Base-by-base conservation (phyloP, 2,888 invertebrate species). In the Artemia sinica region DNA sequence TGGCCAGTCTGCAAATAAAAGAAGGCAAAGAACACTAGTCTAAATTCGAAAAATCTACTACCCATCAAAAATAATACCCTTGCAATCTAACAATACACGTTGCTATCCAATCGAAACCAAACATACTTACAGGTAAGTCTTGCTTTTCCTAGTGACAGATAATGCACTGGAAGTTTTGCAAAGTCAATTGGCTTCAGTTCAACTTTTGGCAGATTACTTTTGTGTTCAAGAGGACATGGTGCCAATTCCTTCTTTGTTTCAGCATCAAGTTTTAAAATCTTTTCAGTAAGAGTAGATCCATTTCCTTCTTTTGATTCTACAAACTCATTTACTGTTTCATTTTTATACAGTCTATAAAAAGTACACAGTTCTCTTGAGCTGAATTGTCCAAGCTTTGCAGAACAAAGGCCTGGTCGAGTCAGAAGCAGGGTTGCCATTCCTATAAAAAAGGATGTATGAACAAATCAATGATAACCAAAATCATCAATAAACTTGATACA, bases 181-280 rank as follows among this genome's bases (percentile, higher is more conserved):
- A 58, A 58, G 14, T 58, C 63, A 58, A 10, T 28, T 18, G 63
- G 14, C 28, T n/a, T 58, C 63, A 58, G n/a, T 28, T 58, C 28
- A 8, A 28, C 63, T 58, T 58, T 58, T 58, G 63, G 63, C n/a
- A 58, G n/a, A 28, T 58, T 28, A 18, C 14, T 28, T 28, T 58
- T 58, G 28, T 58, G 28, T 58, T 58, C 63, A n/a, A 58, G 28
- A 18, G 63, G 63, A 28, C 63, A 58, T 11, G 63, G 63, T 18
- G 63, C n/a, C 63, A 58, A 28, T 28, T 58, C 63, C 28, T 58
- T 58, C 10, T 58, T 58, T n/a, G 63, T 58, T 58, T 58, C 63
- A n/a, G n/a, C 63, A 58, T 58, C 63, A 9, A 58, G 28, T 8
- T 18, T 28, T 28, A 18, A 28, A 58, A 58, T 8, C 28, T 58